phyloP scores from a whole-genome alignment of 2,797 vertebrate species.

The Acanthopagrus latus region DNA sequence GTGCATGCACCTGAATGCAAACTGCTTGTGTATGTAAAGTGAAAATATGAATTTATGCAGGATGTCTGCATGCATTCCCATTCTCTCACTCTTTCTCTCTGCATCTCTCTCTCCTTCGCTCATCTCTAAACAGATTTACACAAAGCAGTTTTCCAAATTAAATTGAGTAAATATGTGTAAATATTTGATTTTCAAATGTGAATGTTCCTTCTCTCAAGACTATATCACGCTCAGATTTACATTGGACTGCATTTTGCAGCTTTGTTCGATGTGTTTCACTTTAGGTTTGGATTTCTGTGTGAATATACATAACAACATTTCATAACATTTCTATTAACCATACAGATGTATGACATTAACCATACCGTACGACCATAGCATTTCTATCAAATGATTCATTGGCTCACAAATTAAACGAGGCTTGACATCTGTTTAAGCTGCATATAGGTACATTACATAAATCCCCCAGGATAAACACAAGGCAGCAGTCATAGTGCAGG shows the following conservation, averaged over 20 bases:
- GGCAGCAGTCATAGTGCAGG: background rate
- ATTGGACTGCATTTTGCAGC: background rate
- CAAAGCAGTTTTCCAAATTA: background rate
- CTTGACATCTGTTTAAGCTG: background rate
- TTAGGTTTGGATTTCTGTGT: background rate
- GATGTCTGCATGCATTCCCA: background rate
- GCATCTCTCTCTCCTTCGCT: background rate
- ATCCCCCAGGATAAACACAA: background rate
- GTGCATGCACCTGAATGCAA: background rate
- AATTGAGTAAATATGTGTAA: slow-evolving; percentile 7
- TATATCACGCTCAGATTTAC: background rate
- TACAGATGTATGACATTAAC: no score
- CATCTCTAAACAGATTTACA: background rate
- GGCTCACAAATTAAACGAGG: background rate
- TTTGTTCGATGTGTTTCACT: background rate
- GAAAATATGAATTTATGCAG: background rate
- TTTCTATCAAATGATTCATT: slow-evolving; percentile 1
- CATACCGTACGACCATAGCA: background rate
- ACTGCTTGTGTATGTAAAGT: background rate
- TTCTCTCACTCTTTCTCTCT: background rate
- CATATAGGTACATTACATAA: background rate
- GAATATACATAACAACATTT: background rate
- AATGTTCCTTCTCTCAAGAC: slow-evolving; percentile 1
- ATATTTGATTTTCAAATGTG: slow-evolving; percentile 22
- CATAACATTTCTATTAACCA: no score